Evolutionary conservation across 2,797 vertebrate species (phyloP).

Genomic region (Sebastes iracundus): DNA sequence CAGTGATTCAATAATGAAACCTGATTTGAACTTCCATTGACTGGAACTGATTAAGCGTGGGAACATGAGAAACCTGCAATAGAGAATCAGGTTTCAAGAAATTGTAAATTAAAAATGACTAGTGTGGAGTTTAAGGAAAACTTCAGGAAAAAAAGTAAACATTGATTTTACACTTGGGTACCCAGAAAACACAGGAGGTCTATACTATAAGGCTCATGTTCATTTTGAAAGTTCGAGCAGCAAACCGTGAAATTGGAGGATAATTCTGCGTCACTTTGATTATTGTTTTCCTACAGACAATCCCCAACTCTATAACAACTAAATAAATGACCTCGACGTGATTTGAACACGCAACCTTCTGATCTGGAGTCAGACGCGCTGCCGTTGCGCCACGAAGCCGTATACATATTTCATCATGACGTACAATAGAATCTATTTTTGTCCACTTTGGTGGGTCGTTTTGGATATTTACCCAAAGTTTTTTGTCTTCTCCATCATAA

Average conservation of each 20-base stretch:
- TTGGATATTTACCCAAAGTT: rapidly evolving
- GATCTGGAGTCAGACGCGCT: constrained; percentile 79
- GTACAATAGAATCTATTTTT: not conserved
- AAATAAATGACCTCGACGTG: constrained; percentile 63
- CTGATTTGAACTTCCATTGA: not conserved
- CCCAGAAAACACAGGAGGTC: not conserved
- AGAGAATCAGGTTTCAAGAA: not conserved
- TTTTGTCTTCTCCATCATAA: not conserved
- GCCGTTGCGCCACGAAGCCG: constrained; percentile 76
- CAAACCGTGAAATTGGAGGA: too few species aligned
- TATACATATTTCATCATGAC: rapidly evolving
- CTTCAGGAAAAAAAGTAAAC: not conserved
- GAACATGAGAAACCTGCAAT: not conserved
- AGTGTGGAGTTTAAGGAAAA: not conserved
- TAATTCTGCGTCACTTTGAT: too few species aligned
- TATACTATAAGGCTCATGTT: not conserved
- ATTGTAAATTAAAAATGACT: not conserved
- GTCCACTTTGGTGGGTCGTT: rapidly evolving
- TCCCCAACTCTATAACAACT: not conserved
- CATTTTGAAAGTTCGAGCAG: not conserved
- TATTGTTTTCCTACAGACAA: not conserved
- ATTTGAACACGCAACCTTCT: constrained; percentile 80
- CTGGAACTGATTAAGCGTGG: not conserved
- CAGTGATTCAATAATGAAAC: not conserved
- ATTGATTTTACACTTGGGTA: too few species aligned